Conservation (phyloP, 1,140 invertebrate genomes). For the Oryctes rhinoceros region DNA sequence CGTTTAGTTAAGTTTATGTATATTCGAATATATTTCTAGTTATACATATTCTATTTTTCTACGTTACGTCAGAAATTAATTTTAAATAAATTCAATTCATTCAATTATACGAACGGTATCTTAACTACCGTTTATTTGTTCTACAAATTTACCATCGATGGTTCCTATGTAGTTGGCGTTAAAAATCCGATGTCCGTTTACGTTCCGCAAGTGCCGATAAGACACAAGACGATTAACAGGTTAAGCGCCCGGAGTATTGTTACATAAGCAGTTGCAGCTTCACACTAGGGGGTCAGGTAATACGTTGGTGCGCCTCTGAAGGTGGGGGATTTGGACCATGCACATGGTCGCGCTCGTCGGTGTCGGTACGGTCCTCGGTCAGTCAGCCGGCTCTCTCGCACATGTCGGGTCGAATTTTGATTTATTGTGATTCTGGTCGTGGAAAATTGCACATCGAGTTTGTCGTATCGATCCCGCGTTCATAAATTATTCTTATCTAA, state of each 20-base stretch:
- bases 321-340: slow-evolving; percentile 34
- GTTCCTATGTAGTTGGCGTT: too few species aligned
- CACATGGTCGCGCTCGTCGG: slow-evolving; percentile 12
- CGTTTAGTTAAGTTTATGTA: too few species aligned
- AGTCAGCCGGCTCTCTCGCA: slow-evolving; percentile 17
- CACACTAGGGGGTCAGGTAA: slow-evolving; percentile 29
- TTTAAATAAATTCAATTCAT: too few species aligned
- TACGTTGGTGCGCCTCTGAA: neutral
- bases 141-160: too few species aligned
- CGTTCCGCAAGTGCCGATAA: neutral
- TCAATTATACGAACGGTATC: too few species aligned
- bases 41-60: too few species aligned
- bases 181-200: too few species aligned
- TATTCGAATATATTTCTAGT: too few species aligned
- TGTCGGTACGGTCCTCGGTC: slow-evolving; percentile 2
- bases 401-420: slow-evolving; percentile 13
- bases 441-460: neutral
- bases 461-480: neutral
- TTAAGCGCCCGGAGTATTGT: slow-evolving; percentile 21
- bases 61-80: too few species aligned
- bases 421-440: neutral
- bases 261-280: slow-evolving; percentile 33
- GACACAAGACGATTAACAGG: neutral
- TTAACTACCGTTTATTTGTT: too few species aligned
- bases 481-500: neutral